Base-by-base conservation (phyloP, 2,797 vertebrate species). In the Adrianichthys oophorus region DNA sequence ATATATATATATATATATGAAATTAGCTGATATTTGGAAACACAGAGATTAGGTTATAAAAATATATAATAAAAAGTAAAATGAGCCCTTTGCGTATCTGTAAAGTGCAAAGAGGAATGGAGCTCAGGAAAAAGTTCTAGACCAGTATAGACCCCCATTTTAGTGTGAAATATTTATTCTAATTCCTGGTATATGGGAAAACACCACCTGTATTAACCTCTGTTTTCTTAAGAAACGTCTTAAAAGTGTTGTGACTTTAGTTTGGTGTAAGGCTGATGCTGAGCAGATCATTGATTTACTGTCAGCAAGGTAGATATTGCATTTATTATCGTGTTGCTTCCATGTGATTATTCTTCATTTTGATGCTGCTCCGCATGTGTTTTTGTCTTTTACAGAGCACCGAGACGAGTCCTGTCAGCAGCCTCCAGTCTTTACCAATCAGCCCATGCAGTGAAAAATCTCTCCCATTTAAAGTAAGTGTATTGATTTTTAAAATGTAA, bases 401-500 rank as follows among this genome's bases (percentile, higher is more conserved):
- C 0, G 97, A 98, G 71, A 93, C 95, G 52, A 99, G 97, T 79
- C 97, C 96, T 61, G 93, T 95, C 32, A 94, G 94, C 79, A 99
- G 97, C 84, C 95, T 94, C 41, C 80, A 95, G 29, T 99, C 97
- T 21, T 92, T 99, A 72, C 96, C 96, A 59, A 95, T 97, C 52
- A 98, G 97, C 76, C 97, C 97, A 45, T 94, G 95, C 85, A 93
- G 94, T 44, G 97, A 98, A 76, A 96, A 95, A 72, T 93, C 94
- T 0, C 78, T 93, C 41, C 92, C 92, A 73, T 93, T 97, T 62
- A 98, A 98, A 96, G 97, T 99, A 96, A 1, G 41, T 37, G 23
- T 29, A 29, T 42, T 17, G 5, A 17, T 62, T 15, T 15, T 63
- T 32, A 1, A 18, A 29, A 29, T 29, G 26, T 7, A 29, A 29